phyloP scores from a whole-genome alignment of 2,113 vertebrate species.

The Solea solea region DNA sequence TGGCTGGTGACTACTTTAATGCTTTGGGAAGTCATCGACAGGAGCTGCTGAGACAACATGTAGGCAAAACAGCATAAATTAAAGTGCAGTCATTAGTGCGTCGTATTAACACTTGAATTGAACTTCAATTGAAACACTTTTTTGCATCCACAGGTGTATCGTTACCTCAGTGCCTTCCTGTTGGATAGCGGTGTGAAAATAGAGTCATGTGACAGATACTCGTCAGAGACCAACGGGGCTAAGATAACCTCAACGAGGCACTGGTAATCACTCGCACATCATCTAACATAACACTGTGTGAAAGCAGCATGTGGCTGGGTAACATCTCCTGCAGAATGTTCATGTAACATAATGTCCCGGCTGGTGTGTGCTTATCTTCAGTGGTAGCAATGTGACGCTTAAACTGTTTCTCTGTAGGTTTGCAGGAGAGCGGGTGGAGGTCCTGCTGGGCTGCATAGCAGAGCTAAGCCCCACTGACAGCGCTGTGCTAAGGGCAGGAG shows the following conservation, averaged over 20 bases:
- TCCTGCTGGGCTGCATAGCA: constrained; percentile 90
- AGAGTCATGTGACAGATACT: constrained; percentile 89
- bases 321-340: not conserved
- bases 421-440: constrained; percentile 86
- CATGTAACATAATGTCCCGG: not conserved
- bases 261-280: constrained; percentile 78
- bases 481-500: constrained; percentile 85
- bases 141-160: constrained; percentile 82
- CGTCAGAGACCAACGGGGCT: constrained; percentile 92
- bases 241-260: constrained; percentile 89
- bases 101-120: too few species aligned
- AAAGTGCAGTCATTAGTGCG: too few species aligned
- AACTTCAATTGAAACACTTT: too few species aligned
- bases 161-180: constrained; percentile 90
- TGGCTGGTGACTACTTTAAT: constrained; percentile 86
- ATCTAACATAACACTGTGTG: not conserved
- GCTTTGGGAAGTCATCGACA: constrained; percentile 85
- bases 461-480: constrained; percentile 88
- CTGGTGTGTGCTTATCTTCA: not conserved
- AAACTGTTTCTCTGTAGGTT: constrained; percentile 75
- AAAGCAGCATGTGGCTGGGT: not conserved
- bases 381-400: not conserved
- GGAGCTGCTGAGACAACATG: constrained; percentile 88
- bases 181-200: constrained; percentile 90
- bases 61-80: constrained; percentile 49